These are phyloP conservation scores for Caenorhabditis sp. DNA, from an alignment of 2,888 invertebrate genomes.

Conservation along the genomic window DNA sequence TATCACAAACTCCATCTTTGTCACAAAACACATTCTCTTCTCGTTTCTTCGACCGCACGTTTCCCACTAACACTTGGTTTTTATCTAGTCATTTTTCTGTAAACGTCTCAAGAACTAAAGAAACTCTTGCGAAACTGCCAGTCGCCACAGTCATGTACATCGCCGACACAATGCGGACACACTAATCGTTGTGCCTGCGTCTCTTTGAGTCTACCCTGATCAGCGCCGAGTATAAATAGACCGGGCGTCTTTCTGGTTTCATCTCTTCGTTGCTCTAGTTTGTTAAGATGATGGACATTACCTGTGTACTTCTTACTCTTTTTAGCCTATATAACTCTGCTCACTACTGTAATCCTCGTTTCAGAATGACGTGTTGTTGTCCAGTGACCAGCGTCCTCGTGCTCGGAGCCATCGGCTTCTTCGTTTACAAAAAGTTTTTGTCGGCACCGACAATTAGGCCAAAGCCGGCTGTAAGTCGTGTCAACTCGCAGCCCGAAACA, in stretches of 20 bases:
- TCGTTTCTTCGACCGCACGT: no score
- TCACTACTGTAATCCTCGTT: not conserved
- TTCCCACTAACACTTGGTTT: no score
- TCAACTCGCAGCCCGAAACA: not conserved
- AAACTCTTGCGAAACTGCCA: no score
- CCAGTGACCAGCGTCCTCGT: conserved; percentile 37
- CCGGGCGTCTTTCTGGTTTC: not conserved
- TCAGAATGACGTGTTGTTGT: conserved; percentile 45
- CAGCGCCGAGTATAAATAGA: conserved; percentile 28
- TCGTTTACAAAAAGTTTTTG: conserved; percentile 47
- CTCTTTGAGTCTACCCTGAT: conserved; percentile 34
- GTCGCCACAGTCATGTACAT: no score
- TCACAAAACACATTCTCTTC: no score
- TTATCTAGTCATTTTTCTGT: no score
- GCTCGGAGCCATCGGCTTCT: conserved; percentile 33
- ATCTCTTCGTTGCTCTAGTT: no score
- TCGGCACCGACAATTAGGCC: conserved; percentile 24
- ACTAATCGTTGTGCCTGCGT: conserved; percentile 7
- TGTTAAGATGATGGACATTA: no score
- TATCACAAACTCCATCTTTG: no score
- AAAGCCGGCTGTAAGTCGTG: conserved; percentile 29
- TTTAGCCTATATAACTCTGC: not conserved
- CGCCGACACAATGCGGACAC: conserved; percentile 22
- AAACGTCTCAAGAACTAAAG: no score
- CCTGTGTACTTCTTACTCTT: not conserved